Evolutionary conservation across 2,888 invertebrate genomes (phyloP), one percentile per base, ranked within the genome.

Genomic region (Hartigia nigra): DNA sequence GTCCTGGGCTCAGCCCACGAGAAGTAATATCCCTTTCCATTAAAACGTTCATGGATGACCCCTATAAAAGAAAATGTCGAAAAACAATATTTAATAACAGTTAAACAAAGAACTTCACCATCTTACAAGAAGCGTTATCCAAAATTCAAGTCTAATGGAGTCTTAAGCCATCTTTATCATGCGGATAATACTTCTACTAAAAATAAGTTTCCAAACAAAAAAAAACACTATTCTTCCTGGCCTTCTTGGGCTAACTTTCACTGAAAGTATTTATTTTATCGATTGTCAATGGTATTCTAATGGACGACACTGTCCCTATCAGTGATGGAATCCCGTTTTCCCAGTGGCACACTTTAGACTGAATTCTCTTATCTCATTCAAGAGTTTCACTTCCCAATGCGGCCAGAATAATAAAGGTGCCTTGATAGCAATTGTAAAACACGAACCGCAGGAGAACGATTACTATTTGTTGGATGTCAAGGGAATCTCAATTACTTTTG

Each of bases 1-100:
- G 96, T 94, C 34, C 94, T 94, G 5, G 95, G 95, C 88, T 97
- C 96, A 80, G 95, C 94, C 97, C 97, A 97, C 72, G 97, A 96
- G 93, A 96, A 97, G 93, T 96, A 97, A 91, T 97, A 97, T 76
- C 96, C 96, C 89, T 94, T 95, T 84, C 94, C 95, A 81, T 91
- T 90, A 82, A 90, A 90, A 34, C 89, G 90, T 79, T 92, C 92
- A 82, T 92, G 92, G 77, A 92, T 91, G 12, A 81, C 86, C 85
- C 92, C 92, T 92, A 78, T 69, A 86, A 87, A 75, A 23, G 5
- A 23, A 23, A 55, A 23, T 55, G 23, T 55, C 23, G 23, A 55
- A 55, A 55, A 55, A 55, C 9, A 23, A 39, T 39, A 23, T 5
- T 55, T 55, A 55, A 55, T 23, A 2, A 9, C 9, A 23, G 23